Conservation (phyloP, 2,113 vertebrate genomes). For the Saccopteryx leptura region DNA sequence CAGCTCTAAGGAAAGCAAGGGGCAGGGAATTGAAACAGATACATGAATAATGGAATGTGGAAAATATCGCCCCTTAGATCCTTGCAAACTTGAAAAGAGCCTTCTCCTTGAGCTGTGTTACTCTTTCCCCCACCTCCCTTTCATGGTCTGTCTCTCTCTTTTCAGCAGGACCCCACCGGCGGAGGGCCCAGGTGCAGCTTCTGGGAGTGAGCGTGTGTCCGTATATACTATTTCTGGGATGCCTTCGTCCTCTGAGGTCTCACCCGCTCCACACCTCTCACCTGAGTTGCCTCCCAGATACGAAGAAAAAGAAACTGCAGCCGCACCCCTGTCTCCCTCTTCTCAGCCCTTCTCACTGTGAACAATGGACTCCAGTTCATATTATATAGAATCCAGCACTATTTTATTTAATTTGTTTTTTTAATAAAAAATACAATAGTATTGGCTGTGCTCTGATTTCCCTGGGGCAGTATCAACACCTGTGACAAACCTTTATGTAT, state of each 20-base stretch:
- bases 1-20: neutral
- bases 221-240: slow-evolving; percentile 86
- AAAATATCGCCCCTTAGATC: neutral
- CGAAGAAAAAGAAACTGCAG: slow-evolving; percentile 83
- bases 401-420: slow-evolving; percentile 84
- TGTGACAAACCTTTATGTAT: neutral
- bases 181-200: slow-evolving; percentile 57
- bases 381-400: slow-evolving; percentile 70
- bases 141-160: neutral
- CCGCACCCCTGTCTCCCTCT: neutral
- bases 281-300: slow-evolving; percentile 87
- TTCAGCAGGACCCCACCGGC: slow-evolving; percentile 81
- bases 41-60: neutral
- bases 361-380: slow-evolving; percentile 60
- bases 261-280: slow-evolving; percentile 57
- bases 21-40: neutral
- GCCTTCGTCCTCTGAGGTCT: slow-evolving; percentile 73
- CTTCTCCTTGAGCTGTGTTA: neutral
- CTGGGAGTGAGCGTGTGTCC: slow-evolving; percentile 76
- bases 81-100: neutral
- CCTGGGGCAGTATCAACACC: neutral
- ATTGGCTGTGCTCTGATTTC: neutral
- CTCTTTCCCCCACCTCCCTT: too few relatives aligned
- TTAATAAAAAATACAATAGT: slow-evolving; percentile 83
- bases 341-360: slow-evolving; percentile 72